A percentile compares a stretch with the other conserved stretches of the same genome.
These are phyloP conservation scores for Oncorhynchus keta DNA, from an alignment of 2,113 vertebrate genomes.

Conservation along the genomic window DNA sequence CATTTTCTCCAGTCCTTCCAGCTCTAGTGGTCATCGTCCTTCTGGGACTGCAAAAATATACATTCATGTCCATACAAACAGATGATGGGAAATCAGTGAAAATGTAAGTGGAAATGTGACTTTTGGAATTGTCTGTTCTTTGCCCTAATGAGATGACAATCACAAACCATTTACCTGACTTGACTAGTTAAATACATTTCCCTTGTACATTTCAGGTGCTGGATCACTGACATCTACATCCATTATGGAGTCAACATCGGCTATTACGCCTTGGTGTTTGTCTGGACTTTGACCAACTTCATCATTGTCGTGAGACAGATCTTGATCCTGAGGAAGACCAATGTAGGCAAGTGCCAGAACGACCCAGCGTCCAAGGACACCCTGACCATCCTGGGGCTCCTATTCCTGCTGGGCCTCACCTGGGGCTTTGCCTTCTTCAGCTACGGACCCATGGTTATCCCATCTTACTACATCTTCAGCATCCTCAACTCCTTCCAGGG, in stretches of 20 bases:
- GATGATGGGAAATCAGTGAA: slow-evolving; percentile 10
- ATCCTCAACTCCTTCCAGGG: slow-evolving; percentile 66
- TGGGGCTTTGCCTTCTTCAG: slow-evolving; percentile 65
- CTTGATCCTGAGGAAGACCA: accelerated
- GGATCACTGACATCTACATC: slow-evolving; percentile 42
- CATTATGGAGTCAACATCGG: slow-evolving; percentile 53
- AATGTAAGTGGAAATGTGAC: slow-evolving; percentile 46
- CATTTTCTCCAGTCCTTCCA: slow-evolving; percentile 35
- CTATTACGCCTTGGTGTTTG: slow-evolving; percentile 51
- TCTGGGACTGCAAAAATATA: slow-evolving; percentile 33
- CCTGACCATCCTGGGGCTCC: slow-evolving; percentile 41
- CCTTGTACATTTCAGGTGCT: slow-evolving; percentile 51
- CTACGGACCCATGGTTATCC: slow-evolving; percentile 27
- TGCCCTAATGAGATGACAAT: neutral
- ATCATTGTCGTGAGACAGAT: slow-evolving; percentile 16
- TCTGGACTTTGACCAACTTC: slow-evolving; percentile 44
- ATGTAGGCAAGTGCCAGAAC: accelerated
- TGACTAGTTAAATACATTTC: neutral
- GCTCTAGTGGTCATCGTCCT: slow-evolving; percentile 43
- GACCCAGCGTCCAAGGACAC: slow-evolving; percentile 13
- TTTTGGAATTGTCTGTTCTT: neutral
- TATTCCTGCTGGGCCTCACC: slow-evolving; percentile 54
- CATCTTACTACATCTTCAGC: slow-evolving; percentile 59
- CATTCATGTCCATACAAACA: neutral
- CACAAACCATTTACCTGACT: neutral